phyloP scores from a whole-genome alignment of 2,797 vertebrate genomes.

The Cheirogaleus major region DNA sequence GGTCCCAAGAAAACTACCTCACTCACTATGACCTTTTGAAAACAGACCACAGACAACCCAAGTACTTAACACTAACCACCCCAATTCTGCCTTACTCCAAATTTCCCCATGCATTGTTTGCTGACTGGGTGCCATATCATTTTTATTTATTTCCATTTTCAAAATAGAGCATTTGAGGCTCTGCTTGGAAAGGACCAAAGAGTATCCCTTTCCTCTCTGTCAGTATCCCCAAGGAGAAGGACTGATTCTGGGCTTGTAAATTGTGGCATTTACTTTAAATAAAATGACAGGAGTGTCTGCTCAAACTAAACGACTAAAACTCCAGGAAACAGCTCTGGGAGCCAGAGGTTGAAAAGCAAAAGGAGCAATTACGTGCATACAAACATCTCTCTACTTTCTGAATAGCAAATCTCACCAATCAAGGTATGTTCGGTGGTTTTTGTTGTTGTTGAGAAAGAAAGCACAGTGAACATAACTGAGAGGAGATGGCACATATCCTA shows the following conservation, averaged over 20 bases:
- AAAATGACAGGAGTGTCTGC: constrained; percentile 55
- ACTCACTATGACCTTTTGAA: not conserved
- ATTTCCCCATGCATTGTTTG: not conserved
- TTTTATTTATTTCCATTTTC: constrained; percentile 62
- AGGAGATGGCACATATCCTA: not conserved
- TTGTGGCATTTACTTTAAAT: constrained; percentile 53
- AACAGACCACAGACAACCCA: not conserved
- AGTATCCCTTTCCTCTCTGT: not conserved
- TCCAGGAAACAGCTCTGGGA: constrained; percentile 8
- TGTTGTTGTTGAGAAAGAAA: constrained; percentile 16
- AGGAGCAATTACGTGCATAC: constrained; percentile 27
- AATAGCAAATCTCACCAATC: constrained; percentile 47
- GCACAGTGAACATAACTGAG: not conserved
- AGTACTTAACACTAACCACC: not conserved
- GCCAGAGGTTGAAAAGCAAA: constrained; percentile 45
- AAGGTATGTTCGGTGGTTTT: not conserved
- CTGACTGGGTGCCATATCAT: constrained; percentile 39
- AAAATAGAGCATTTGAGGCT: constrained; percentile 60
- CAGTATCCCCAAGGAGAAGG: constrained; percentile 1
- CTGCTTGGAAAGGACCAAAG: constrained; percentile 21
- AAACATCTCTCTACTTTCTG: not conserved
- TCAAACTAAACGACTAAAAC: constrained; percentile 16
- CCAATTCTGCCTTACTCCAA: not conserved
- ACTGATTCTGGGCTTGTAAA: constrained; percentile 48
- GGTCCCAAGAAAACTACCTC: not conserved